Evolutionary conservation across 2,113 vertebrate genomes (phyloP).

Genomic region (Zosterops pallidus): DNA sequence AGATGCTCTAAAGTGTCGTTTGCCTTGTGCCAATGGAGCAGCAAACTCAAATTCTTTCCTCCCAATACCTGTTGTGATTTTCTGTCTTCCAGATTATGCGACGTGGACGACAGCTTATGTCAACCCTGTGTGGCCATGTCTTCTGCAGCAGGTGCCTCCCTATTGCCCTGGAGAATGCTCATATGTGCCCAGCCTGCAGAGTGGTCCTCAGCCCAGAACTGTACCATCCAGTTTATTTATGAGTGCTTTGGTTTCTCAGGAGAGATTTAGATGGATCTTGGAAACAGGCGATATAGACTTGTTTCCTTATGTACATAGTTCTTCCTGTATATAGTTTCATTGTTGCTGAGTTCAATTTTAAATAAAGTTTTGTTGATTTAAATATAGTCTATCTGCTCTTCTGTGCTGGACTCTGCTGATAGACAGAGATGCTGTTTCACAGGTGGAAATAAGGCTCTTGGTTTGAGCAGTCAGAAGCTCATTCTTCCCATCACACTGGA

Average conservation of each 20-base stretch:
- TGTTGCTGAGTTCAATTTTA: conserved; percentile 53
- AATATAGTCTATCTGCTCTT: not conserved
- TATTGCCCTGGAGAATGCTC: not conserved
- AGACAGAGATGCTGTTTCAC: not conserved
- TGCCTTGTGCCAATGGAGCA: not conserved
- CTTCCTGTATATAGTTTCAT: not conserved
- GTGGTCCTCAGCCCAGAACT: accelerated
- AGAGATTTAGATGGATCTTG: not conserved
- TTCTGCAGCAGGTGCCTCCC: not conserved
- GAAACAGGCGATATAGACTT: not conserved
- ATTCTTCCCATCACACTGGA: not conserved
- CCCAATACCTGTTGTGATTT: not conserved
- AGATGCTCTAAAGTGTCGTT: too few species aligned
- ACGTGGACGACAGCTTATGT: not conserved
- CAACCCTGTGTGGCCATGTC: not conserved
- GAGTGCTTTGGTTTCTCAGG: not conserved
- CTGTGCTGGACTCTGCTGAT: not conserved
- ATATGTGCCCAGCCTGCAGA: not conserved
- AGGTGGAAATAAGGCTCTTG: not conserved
- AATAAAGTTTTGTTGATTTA: not conserved
- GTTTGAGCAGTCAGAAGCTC: not conserved
- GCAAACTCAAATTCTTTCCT: not conserved
- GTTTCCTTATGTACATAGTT: not conserved
- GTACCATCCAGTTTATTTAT: not conserved
- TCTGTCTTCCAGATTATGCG: not conserved